Evolutionary conservation across 1,140 invertebrate genomes (phyloP).

Genomic region (Cyclina sinensis): DNA sequence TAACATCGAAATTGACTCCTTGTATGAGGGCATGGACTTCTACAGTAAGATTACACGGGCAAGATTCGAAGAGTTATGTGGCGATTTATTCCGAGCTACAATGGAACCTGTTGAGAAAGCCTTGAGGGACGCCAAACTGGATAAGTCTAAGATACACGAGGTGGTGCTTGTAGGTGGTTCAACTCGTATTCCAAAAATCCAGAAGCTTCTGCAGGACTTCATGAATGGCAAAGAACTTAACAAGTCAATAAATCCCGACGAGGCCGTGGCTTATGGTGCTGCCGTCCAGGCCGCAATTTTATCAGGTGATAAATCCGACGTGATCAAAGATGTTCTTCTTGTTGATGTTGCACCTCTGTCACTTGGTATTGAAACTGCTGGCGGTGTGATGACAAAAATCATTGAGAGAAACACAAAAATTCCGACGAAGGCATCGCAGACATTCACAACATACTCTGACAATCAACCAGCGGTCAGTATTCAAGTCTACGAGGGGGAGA

Average conservation of each 20-base stretch:
- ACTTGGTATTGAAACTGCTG: slow-evolving; percentile 88
- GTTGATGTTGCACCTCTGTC: slow-evolving; percentile 85
- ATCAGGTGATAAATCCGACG: no score
- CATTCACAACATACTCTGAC: slow-evolving; percentile 86
- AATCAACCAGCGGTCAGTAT: slow-evolving; percentile 93
- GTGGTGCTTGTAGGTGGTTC: slow-evolving; percentile 98
- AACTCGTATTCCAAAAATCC: slow-evolving; percentile 99
- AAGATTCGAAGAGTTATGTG: no score
- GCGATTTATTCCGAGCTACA: no score
- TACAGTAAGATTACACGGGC: slow-evolving; percentile 99
- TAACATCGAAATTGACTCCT: slow-evolving; percentile 91
- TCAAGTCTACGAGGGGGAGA: slow-evolving; percentile 90
- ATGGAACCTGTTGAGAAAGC: no score
- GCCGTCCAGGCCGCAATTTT: slow-evolving; percentile 88
- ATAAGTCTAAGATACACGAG: no score
- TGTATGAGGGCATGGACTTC: slow-evolving; percentile 98
- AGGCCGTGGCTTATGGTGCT: slow-evolving; percentile 93
- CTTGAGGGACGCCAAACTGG: slow-evolving; percentile 96
- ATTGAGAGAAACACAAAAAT: slow-evolving; percentile 87
- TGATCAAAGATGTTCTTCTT: slow-evolving; percentile 83
- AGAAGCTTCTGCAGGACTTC: slow-evolving; percentile 97
- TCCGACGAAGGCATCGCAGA: slow-evolving; percentile 82
- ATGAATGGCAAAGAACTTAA: slow-evolving; percentile 97
- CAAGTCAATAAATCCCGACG: no score
- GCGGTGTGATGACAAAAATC: no score